Conservation (phyloP, 2,113 vertebrate genomes). For the Perognathus longimembris region DNA sequence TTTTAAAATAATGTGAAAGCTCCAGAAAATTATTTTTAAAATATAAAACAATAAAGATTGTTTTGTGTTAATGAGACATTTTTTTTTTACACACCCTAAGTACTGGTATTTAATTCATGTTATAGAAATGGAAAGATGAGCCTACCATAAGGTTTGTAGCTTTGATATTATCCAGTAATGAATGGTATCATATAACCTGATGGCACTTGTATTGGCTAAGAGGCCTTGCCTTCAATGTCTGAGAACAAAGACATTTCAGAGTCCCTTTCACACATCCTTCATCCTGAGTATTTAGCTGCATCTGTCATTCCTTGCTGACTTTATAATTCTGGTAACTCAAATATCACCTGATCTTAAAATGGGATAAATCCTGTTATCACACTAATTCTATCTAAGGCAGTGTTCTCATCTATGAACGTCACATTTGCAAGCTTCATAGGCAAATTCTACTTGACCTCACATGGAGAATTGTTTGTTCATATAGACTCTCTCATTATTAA, state of each 20-base stretch:
- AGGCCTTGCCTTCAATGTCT: not conserved
- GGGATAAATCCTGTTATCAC: not conserved
- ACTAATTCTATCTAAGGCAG: not conserved
- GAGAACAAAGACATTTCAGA: slow-evolving; percentile 21
- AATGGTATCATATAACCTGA: not conserved
- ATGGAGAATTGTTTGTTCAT: not conserved
- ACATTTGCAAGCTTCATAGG: not conserved
- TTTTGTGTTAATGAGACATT: not conserved
- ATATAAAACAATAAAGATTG: slow-evolving; percentile 4
- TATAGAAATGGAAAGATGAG: not conserved
- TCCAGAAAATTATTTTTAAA: not conserved
- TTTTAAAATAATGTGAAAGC: slow-evolving; percentile 13
- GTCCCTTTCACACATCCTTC: not conserved
- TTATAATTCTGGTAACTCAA: not conserved
- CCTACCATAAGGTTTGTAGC: not conserved
- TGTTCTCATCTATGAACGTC: not conserved
- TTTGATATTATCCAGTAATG: not conserved
- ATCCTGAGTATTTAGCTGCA: not conserved
- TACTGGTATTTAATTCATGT: not conserved
- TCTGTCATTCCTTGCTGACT: not conserved
- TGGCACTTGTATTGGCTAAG: not conserved
- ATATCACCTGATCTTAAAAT: slow-evolving; percentile 22
- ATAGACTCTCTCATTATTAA: not conserved
- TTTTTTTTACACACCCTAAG: not conserved
- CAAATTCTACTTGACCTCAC: not conserved